Percentiles rank a stretch among this genome's conserved stretches.
phyloP scores from a whole-genome alignment of 2,888 invertebrate genomes.

The Morpho helenor region DNA sequence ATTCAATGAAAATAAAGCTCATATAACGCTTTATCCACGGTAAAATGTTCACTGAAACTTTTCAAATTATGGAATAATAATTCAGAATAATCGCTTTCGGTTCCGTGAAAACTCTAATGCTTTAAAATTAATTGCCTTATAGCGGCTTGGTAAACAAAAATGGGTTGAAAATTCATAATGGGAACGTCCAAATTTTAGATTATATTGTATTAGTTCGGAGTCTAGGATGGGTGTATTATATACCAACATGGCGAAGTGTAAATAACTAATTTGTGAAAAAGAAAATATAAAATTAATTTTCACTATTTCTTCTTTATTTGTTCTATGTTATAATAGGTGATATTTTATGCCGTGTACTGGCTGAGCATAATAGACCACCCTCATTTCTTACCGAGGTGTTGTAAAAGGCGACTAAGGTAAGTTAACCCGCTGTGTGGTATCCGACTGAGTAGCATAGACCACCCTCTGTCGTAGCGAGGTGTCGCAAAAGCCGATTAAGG shows the following conservation, averaged over 20 bases:
- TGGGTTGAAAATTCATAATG: constrained; percentile 20
- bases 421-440: too few species aligned
- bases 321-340: too few species aligned
- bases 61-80: constrained; percentile 30
- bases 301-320: too few species aligned
- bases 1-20: constrained; percentile 13
- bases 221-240: constrained; percentile 2
- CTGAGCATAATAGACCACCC: too few species aligned
- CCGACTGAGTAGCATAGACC: too few species aligned
- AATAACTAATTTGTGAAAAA: not conserved
- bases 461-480: too few species aligned
- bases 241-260: not conserved
- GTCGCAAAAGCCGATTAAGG: too few species aligned
- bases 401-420: too few species aligned
- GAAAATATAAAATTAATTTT: too few species aligned
- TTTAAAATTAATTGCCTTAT: constrained; percentile 30
- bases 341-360: too few species aligned
- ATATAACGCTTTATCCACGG: constrained; percentile 15
- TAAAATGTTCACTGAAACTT: constrained; percentile 23
- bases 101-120: constrained; percentile 28
- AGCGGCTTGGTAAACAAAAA: constrained; percentile 23
- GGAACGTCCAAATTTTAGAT: constrained; percentile 8
- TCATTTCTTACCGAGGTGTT: too few species aligned
- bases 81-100: constrained; percentile 27
- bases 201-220: constrained; percentile 1